Conservation (phyloP, 2,888 invertebrate genomes). For the Dilophus febrilis region DNA sequence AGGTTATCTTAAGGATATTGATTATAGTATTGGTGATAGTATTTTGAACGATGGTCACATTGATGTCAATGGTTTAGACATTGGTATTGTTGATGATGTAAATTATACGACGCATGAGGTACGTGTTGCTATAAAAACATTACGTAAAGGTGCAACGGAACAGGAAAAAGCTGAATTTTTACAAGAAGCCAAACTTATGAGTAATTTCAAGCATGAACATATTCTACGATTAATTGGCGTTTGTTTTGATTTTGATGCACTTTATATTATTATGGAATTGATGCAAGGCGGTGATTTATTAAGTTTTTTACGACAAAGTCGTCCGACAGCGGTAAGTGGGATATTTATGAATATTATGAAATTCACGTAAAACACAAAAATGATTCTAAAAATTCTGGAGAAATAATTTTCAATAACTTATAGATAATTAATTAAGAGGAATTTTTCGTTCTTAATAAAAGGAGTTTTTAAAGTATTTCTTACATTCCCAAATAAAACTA, state of each 20-base stretch:
- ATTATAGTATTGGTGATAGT: no score
- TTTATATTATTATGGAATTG: conserved; percentile 87
- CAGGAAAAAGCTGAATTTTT: conserved; percentile 85
- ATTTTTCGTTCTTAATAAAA: no score
- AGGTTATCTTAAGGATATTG: conserved; percentile 54
- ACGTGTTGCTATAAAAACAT: conserved; percentile 87
- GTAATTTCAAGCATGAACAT: conserved; percentile 92
- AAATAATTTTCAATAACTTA: neutral
- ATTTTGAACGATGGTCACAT: conserved; percentile 49
- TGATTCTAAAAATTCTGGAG: neutral
- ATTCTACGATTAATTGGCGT: conserved; percentile 86
- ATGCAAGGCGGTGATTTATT: conserved; percentile 96
- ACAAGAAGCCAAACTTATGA: conserved; percentile 94
- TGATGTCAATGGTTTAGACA: conserved; percentile 33
- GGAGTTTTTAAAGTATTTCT: no score
- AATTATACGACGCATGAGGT: conserved; percentile 44
- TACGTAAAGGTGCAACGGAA: conserved; percentile 79
- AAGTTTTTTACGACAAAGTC: conserved; percentile 69
- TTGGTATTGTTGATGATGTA: no score
- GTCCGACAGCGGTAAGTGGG: conserved; percentile 49
- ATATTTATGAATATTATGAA: neutral
- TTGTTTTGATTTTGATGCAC: conserved; percentile 83
- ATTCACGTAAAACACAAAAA: conserved; percentile 4
- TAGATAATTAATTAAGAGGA: no score
- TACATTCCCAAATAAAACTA: no score